Base-by-base conservation (phyloP, 2,888 invertebrate species). In the Protula sp. region DNA sequence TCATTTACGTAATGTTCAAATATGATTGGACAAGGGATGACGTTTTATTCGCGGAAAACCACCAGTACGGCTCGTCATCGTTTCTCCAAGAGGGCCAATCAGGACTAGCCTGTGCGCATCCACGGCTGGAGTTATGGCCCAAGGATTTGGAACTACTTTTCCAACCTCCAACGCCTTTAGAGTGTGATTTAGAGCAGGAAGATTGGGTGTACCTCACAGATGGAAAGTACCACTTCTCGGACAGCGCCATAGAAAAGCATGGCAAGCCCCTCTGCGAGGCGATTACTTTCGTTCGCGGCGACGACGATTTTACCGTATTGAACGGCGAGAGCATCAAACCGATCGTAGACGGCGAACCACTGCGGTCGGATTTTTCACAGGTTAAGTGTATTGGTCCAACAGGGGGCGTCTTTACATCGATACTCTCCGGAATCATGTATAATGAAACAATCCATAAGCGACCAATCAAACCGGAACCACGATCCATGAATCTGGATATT, bases 201-300 rank as follows among this genome's bases (percentile, higher is more conserved):
- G 88, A 92, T 76, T 94, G 93, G 94, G 90, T 92, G 1, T 84
- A 83, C 69, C 88, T 89, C 68, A 84, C 86, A 75, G 89, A 89
- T 76, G 85, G 85, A 76, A 78, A 72, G 27, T 85, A 87, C 62
- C 77, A 76, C 55, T 85, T 88, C 59, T 83, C 84, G 48, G 77
- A 82, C 3, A 78, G 79, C 59, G 85, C 85, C 0, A 84, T 79
- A 60, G 51, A 62, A n/a, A 72, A 69, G 51, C 74, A 80, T 66
- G 83, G 83, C 2, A 71, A 81, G 38, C 80, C 84, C 29, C 72
- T 81, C 58, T 87, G 87, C 72, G 76, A 50, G 24, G 24, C 24
- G 50, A 9, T 47, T 30, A 57, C 58, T 1, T 26, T 38, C 4
- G 9, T 56, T 2, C 19, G 55, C 24, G 62, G 59, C 1, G 30